Evolutionary conservation across 2,888 invertebrate genomes (phyloP).

Genomic region (Mesorhabditis spiculigera): DNA sequence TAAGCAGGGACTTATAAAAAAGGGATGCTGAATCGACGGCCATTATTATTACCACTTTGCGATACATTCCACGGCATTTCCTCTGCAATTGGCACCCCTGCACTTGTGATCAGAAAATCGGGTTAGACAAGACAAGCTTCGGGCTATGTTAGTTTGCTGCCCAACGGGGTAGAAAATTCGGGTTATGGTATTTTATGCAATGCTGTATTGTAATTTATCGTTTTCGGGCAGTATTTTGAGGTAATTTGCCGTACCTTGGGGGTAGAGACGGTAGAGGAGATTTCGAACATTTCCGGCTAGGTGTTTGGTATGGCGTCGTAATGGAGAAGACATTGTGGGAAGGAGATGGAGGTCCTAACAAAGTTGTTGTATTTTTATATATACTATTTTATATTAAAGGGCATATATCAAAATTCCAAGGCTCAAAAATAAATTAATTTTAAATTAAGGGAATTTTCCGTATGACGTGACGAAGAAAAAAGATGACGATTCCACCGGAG

Average conservation of each 20-base stretch:
- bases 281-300: constrained; percentile 78
- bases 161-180: not conserved
- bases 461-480: too few relatives aligned
- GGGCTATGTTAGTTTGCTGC: not conserved
- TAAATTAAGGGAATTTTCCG: too few relatives aligned
- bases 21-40: not conserved
- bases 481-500: too few relatives aligned
- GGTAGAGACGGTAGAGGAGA: constrained; percentile 72
- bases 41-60: constrained; percentile 2
- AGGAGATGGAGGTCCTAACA: constrained; percentile 49
- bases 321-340: constrained; percentile 47
- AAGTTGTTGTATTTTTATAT: too few relatives aligned
- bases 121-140: not conserved
- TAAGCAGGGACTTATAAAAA: not conserved
- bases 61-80: constrained; percentile 6
- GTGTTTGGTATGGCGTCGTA: constrained; percentile 49
- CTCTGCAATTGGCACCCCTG: constrained; percentile 5
- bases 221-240: too few relatives aligned
- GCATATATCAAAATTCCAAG: too few relatives aligned
- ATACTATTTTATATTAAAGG: too few relatives aligned
- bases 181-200: too few relatives aligned
- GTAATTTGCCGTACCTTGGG: constrained; percentile 62
- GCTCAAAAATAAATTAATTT: too few relatives aligned
- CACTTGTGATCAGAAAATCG: not conserved
- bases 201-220: too few relatives aligned